Evolutionary conservation across 2,113 vertebrate genomes (phyloP), one percentile per base, ranked within the genome.

Genomic region (Tringa solitaria): DNA sequence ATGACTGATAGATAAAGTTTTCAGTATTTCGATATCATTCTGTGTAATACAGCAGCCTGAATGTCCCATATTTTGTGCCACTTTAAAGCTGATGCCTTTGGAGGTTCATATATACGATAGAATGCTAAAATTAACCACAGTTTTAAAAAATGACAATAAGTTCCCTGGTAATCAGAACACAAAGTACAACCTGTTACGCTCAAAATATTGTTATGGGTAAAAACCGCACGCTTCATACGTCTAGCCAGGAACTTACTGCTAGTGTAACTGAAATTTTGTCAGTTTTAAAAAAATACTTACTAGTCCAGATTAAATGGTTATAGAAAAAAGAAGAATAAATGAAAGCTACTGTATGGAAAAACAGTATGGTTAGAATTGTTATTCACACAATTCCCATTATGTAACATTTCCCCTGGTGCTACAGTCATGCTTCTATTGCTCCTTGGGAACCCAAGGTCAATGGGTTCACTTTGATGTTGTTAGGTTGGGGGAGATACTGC

Each of bases 161-260:
- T 87, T 87, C 16, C 8, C 14, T n/a, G 24, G 51, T 51, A 70
- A 41, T 56, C 17, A n/a, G 46, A 73, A 73, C 8, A 26, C 3
- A 12, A 84, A 91, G 15, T 53, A 37, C 23, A 73, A 59, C n/a
- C 9, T 39, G 9, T 54, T 64, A 32, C 9, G 5, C 10, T 63
- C 59, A 91, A 82, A 78, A 64, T 65, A 21, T 69, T 85, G 5
- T 48, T 85, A 69, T 12, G 18, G 21, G 5, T 41, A 77, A 68
- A 72, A 26, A 0, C 0, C 1, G 3, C 35, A 14, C 12, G 6
- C 3, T 82, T 88, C 53, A 16, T 77, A n/a, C 39, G 24, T 60
- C 21, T 86, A 45, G 13, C 10, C 18, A 82, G 54, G 14, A 59
- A 69, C 64, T 78, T 85, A 39, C 23, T 69, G n/a, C 59, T 65